These are phyloP conservation scores for Drosophila algonquin DNA, from an alignment of 2,888 invertebrate species.

Conservation along the genomic window DNA sequence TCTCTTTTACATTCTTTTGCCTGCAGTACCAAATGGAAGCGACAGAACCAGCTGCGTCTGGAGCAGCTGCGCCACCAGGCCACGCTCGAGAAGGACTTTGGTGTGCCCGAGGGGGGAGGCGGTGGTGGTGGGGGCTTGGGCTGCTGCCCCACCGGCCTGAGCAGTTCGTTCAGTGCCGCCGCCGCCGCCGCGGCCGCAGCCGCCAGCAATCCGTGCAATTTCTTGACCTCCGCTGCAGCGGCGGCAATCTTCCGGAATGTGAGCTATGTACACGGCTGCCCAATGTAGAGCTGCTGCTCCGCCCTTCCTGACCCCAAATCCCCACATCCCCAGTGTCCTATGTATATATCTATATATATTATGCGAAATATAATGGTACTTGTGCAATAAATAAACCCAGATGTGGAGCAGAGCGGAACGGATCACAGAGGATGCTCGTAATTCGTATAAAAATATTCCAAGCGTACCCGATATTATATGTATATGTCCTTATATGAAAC, in stretches of 20 bases:
- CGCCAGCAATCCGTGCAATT: conserved; percentile 85
- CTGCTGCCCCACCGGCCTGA: conserved; percentile 82
- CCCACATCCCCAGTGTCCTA: conserved; percentile 38
- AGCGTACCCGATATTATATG: conserved; percentile 26
- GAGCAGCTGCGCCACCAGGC: conserved; percentile 94
- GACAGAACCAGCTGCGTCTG: conserved; percentile 93
- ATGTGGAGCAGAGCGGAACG: not conserved
- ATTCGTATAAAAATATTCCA: conserved; percentile 25
- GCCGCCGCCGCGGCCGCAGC: conserved; percentile 77
- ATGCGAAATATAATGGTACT: conserved; percentile 35
- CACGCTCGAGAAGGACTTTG: conserved; percentile 89
- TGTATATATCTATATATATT: conserved; percentile 52
- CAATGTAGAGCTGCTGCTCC: conserved; percentile 84
- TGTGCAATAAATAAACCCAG: conserved; percentile 65
- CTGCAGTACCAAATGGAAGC: conserved; percentile 93
- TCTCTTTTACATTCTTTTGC: not conserved
- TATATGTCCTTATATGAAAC: conserved; percentile 22
- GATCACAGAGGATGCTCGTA: conserved; percentile 3
- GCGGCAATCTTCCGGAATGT: conserved; percentile 90
- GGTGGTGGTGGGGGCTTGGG: conserved; percentile 70
- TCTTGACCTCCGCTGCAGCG: conserved; percentile 87
- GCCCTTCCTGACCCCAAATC: too few relatives aligned
- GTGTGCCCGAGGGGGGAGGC: conserved; percentile 77
- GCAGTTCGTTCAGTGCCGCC: conserved; percentile 73
- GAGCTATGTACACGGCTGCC: conserved; percentile 89